phyloP scores from a whole-genome alignment of 1,140 invertebrate species.

The Scaptomyza pallida region DNA sequence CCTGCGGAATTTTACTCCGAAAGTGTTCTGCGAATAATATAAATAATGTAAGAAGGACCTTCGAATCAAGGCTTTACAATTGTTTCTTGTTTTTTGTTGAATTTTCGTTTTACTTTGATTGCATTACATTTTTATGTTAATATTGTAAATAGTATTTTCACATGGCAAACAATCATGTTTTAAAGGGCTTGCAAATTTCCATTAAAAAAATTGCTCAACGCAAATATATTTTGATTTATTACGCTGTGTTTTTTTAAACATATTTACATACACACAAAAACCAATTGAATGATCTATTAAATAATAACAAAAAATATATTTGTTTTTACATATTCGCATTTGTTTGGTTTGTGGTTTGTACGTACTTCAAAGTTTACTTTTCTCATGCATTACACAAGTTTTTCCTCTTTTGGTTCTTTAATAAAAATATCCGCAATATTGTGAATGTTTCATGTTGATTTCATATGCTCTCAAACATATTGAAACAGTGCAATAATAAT shows the following conservation, averaged over 20 bases:
- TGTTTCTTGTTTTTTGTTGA: too few species aligned
- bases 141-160: too few species aligned
- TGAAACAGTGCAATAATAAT: conserved; percentile 61
- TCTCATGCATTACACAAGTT: conserved; percentile 9
- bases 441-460: conserved; percentile 48
- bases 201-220: too few species aligned
- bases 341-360: conserved; percentile 6
- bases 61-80: too few species aligned
- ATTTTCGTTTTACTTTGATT: too few species aligned
- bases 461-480: conserved; percentile 35
- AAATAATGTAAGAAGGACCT: too few species aligned
- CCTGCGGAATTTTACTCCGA: too few species aligned
- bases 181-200: too few species aligned
- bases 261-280: background rate
- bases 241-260: background rate
- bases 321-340: conserved; percentile 1
- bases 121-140: too few species aligned
- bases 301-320: conserved; percentile 1
- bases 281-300: conserved; percentile 20
- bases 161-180: too few species aligned
- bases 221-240: conserved; percentile 4
- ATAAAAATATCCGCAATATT: conserved; percentile 28
- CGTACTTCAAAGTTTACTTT: background rate
- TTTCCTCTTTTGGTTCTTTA: background rate
- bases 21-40: too few species aligned